Conservation (phyloP, 1,140 invertebrate genomes). For the Harpegnathos saltator region DNA sequence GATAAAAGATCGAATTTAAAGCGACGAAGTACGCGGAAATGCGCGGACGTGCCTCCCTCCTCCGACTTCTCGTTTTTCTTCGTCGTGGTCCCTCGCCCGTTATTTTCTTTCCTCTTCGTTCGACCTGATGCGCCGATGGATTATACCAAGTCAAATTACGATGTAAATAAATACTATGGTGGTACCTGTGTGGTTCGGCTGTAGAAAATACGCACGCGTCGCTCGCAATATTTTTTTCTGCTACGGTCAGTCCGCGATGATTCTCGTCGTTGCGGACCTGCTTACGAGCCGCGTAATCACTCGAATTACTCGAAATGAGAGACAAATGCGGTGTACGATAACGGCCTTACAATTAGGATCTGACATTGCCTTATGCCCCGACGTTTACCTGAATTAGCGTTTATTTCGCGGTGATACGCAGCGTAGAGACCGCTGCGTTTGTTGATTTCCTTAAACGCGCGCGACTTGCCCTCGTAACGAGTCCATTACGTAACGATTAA, state of each 20-base stretch:
- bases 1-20: too few relatives aligned
- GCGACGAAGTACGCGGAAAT: too few relatives aligned
- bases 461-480: neutral
- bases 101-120: too few relatives aligned
- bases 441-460: constrained; percentile 20
- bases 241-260: neutral
- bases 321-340: constrained; percentile 9
- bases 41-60: too few relatives aligned
- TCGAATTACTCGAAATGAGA: constrained; percentile 17
- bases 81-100: too few relatives aligned
- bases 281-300: constrained; percentile 16
- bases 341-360: neutral
- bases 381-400: constrained; percentile 15
- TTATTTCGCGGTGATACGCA: neutral
- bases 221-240: neutral
- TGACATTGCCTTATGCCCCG: neutral
- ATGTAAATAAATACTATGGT: too few relatives aligned
- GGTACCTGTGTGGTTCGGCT: too few relatives aligned
- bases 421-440: neutral
- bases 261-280: neutral
- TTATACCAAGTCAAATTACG: too few relatives aligned
- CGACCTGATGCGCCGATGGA: too few relatives aligned
- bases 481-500: constrained; percentile 35
- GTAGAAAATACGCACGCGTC: too few relatives aligned
- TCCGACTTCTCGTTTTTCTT: too few relatives aligned